phyloP scores from a whole-genome alignment of 1,140 invertebrate species.

The Pseudoatta argentina region DNA sequence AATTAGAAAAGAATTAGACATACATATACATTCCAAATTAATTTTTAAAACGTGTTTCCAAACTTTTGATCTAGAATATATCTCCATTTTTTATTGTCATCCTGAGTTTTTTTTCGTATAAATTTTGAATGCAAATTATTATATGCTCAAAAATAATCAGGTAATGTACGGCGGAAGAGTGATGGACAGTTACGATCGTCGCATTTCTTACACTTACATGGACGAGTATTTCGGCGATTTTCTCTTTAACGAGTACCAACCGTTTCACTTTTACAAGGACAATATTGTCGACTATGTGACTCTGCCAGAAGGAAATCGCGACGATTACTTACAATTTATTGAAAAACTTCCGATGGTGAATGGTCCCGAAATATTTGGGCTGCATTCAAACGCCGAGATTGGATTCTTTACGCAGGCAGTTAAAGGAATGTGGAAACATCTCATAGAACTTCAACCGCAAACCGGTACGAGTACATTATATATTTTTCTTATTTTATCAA shows the following conservation, averaged over 20 bases:
- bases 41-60: no score
- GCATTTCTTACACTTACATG: slow-evolving; percentile 95
- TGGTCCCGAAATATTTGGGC: slow-evolving; percentile 95
- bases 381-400: slow-evolving; percentile 97
- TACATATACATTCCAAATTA: no score
- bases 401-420: slow-evolving; percentile 95
- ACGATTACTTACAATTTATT: slow-evolving; percentile 91
- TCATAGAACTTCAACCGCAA: slow-evolving; percentile 95
- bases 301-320: slow-evolving; percentile 89
- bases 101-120: neutral
- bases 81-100: neutral
- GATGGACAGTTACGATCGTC: slow-evolving; percentile 95
- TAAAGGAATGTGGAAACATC: slow-evolving; percentile 93
- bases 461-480: slow-evolving; percentile 87
- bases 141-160: slow-evolving; percentile 80
- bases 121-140: neutral
- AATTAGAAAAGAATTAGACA: no score
- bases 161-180: slow-evolving; percentile 97
- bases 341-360: slow-evolving; percentile 91
- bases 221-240: slow-evolving; percentile 98
- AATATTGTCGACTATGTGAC: slow-evolving; percentile 92
- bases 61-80: no score
- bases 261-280: slow-evolving; percentile 95
- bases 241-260: slow-evolving; percentile 95
- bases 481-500: neutral